A percentile compares a stretch with the other conserved stretches of the same genome.
phyloP scores from a whole-genome alignment of 1,140 invertebrate species.

The Andricus grossulariae region DNA sequence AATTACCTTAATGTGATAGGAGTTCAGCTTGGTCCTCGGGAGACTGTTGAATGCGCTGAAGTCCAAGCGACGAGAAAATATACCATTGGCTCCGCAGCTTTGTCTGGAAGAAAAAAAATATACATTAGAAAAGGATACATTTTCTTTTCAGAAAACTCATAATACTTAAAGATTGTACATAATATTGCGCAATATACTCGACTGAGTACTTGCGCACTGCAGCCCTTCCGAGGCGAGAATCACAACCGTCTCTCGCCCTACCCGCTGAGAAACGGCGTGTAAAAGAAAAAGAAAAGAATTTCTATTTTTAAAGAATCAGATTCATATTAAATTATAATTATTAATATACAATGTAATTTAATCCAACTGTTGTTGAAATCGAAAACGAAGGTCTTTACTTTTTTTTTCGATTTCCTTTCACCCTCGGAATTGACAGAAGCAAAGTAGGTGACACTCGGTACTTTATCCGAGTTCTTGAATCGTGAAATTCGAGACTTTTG shows the following conservation, averaged over 20 bases:
- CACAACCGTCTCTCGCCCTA: no score
- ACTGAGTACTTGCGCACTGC: no score
- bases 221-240: no score
- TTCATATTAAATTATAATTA: slow-evolving; percentile 27
- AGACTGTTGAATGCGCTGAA: slow-evolving; percentile 96
- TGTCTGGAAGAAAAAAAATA: slow-evolving; percentile 79
- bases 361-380: slow-evolving; percentile 42
- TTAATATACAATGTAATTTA: slow-evolving; percentile 32
- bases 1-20: slow-evolving; percentile 97
- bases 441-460: slow-evolving; percentile 39
- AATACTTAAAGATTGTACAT: no score
- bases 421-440: background rate
- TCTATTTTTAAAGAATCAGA: background rate
- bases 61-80: slow-evolving; percentile 92
- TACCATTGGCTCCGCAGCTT: slow-evolving; percentile 90
- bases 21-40: slow-evolving; percentile 96
- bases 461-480: slow-evolving; percentile 34
- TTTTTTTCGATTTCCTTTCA: background rate
- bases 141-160: background rate
- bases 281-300: background rate
- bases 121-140: slow-evolving; percentile 31
- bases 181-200: no score
- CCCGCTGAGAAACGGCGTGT: no score
- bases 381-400: slow-evolving; percentile 38
- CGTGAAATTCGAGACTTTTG: slow-evolving; percentile 47